Percentiles rank a stretch among this genome's conserved stretches.
Conservation (phyloP, 2,113 vertebrate species). For the Sialia sialis region DNA sequence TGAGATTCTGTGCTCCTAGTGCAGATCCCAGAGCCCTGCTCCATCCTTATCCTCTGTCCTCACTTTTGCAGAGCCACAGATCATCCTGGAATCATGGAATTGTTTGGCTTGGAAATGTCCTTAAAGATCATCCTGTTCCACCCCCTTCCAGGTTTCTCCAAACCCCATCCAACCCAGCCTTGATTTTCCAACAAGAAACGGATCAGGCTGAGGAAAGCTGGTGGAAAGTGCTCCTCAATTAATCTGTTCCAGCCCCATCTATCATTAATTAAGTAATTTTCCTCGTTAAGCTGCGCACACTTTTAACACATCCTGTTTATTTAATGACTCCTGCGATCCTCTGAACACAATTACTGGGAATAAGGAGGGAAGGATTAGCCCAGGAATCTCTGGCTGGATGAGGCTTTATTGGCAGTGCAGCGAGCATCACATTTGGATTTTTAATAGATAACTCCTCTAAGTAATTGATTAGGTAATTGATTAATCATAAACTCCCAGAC, state of each 20-base stretch:
- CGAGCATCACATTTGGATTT: neutral
- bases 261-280: conserved; percentile 38
- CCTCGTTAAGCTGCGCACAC: neutral
- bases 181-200: neutral
- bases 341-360: conserved; percentile 41
- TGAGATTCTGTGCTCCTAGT: accelerated
- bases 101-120: neutral
- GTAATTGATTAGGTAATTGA: conserved; percentile 69
- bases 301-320: conserved; percentile 47
- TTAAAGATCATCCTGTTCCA: too few relatives aligned
- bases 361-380: conserved; percentile 32
- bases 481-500: conserved; percentile 62
- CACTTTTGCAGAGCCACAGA: neutral
- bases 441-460: conserved; percentile 54
- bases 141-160: neutral
- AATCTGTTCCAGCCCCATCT: neutral
- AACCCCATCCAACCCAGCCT: neutral
- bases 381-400: neutral
- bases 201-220: neutral
- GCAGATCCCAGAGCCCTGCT: neutral
- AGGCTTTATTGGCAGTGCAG: conserved; percentile 28
- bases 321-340: conserved; percentile 37
- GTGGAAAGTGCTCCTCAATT: neutral
- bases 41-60: accelerated
- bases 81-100: neutral